phyloP scores from a whole-genome alignment of 2,888 invertebrate genomes.

The Oxyscelio sp. region DNA sequence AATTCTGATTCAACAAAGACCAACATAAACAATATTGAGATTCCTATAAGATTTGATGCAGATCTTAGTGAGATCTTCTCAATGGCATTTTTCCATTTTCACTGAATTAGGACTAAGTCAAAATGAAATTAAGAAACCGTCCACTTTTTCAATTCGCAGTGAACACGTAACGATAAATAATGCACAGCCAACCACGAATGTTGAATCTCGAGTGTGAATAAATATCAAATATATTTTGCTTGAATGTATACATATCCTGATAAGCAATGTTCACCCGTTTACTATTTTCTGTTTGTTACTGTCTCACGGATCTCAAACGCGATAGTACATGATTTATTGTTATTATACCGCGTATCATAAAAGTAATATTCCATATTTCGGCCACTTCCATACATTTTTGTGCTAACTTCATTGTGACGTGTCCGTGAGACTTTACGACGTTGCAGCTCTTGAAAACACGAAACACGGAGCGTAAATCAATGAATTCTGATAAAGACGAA shows the following conservation, averaged over 20 bases:
- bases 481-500: conserved; percentile 14
- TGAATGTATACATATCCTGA: conserved; percentile 47
- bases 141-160: background rate
- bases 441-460: conserved; percentile 31
- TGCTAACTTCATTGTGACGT: conserved; percentile 49
- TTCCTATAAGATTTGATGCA: no score
- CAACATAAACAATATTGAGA: no score
- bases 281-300: conserved; percentile 61
- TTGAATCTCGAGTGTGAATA: conserved; percentile 35
- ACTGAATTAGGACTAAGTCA: no score
- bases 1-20: no score
- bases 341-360: conserved; percentile 57
- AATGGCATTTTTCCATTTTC: no score
- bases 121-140: background rate
- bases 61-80: no score
- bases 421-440: conserved; percentile 50
- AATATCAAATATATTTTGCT: conserved; percentile 47
- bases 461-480: conserved; percentile 55
- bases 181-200: conserved; percentile 1
- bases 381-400: conserved; percentile 63
- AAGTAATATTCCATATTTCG: conserved; percentile 73
- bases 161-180: background rate
- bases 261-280: conserved; percentile 52
- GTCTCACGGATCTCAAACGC: conserved; percentile 58
- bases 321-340: conserved; percentile 65